phyloP scores from a whole-genome alignment of 2,888 invertebrate genomes.

The Phyllotreta cruciferae region DNA sequence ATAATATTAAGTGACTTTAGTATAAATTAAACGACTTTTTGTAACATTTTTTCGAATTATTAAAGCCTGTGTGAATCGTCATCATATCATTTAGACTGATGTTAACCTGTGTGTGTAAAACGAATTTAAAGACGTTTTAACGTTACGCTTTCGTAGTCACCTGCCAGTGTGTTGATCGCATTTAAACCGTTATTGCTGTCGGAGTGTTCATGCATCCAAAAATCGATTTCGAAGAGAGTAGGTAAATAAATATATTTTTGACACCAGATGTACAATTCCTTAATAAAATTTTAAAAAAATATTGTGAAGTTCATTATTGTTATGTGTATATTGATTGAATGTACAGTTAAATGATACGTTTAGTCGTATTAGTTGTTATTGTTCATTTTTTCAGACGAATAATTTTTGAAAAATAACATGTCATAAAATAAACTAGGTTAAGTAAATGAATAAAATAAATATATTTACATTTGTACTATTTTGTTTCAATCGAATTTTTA shows the following conservation, averaged over 20 bases:
- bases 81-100: conserved; percentile 32
- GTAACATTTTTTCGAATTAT: conserved; percentile 20
- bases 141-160: conserved; percentile 52
- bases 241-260: conserved; percentile 47
- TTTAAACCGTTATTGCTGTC: conserved; percentile 58
- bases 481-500: conserved; percentile 9
- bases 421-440: conserved; percentile 51
- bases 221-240: conserved; percentile 51
- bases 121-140: conserved; percentile 31
- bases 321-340: conserved; percentile 42
- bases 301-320: conserved; percentile 40
- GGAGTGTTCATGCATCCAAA: conserved; percentile 56
- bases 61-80: conserved; percentile 20
- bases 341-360: conserved; percentile 45
- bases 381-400: conserved; percentile 47
- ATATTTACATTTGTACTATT: conserved; percentile 49
- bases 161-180: conserved; percentile 59
- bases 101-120: conserved; percentile 31
- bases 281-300: conserved; percentile 39
- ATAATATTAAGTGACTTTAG: conserved; percentile 19
- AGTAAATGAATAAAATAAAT: conserved; percentile 50
- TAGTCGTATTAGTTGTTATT: conserved; percentile 39
- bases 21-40: conserved; percentile 24
- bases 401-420: conserved; percentile 44
- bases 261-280: conserved; percentile 56